These are phyloP conservation scores for Drosophila ogumai DNA, from an alignment of 1,140 invertebrate genomes.

Conservation along the genomic window DNA sequence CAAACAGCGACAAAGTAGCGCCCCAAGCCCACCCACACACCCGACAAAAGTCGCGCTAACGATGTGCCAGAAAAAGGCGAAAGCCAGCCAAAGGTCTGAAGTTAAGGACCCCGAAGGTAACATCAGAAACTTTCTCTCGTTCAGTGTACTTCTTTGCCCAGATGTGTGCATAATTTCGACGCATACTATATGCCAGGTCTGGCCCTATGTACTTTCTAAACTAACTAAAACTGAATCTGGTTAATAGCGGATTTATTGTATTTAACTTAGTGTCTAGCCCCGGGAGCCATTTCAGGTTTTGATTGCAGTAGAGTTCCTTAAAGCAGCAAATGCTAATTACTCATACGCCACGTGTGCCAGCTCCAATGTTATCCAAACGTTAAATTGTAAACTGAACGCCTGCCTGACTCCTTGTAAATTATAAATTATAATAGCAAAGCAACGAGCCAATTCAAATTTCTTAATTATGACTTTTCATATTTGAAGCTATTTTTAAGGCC, in stretches of 20 bases:
- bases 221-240: not conserved
- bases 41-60: slow-evolving; percentile 42
- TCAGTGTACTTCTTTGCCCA: not conserved
- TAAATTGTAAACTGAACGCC: not conserved
- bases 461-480: not conserved
- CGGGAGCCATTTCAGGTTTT: not conserved
- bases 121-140: slow-evolving; percentile 12
- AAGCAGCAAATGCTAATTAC: not conserved
- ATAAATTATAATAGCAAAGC: not conserved
- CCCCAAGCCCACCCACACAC: slow-evolving; percentile 25
- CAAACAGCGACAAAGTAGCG: slow-evolving; percentile 24
- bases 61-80: slow-evolving; percentile 27
- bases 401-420: not conserved
- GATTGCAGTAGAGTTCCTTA: not conserved
- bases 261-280: not conserved
- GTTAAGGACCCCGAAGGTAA: slow-evolving; percentile 12
- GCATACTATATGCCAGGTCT: not conserved
- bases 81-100: slow-evolving; percentile 9
- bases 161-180: not conserved
- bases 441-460: not conserved
- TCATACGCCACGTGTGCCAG: slow-evolving; percentile 7
- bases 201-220: not conserved
- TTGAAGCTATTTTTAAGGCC: not conserved
- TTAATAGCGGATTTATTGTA: slow-evolving; percentile 4
- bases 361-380: not conserved